Conservation (phyloP, 2,888 invertebrate genomes). For the Digitonthophagus gazella region DNA sequence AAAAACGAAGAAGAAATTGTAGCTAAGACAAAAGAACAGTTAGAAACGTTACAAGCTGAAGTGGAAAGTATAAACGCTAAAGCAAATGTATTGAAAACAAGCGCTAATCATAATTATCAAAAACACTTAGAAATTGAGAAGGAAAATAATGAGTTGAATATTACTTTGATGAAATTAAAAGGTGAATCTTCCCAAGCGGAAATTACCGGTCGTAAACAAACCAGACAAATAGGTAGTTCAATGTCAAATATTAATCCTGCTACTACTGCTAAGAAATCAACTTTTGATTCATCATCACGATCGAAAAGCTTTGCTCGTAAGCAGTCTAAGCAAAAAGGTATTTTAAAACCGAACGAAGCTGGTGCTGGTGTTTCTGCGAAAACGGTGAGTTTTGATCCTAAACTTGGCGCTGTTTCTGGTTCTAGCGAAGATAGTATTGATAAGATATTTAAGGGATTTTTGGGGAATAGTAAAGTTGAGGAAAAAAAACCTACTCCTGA, state of each 20-base stretch:
- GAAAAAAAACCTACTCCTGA: not conserved
- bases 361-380: not conserved
- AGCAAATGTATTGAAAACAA: not conserved
- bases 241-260: too few species aligned
- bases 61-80: not conserved
- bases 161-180: too few species aligned
- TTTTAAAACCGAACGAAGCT: not conserved
- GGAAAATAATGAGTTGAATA: too few species aligned
- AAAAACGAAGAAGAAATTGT: not conserved
- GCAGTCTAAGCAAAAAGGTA: not conserved
- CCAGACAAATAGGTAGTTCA: too few species aligned
- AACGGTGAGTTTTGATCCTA: not conserved
- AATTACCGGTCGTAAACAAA: too few species aligned
- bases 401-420: not conserved
- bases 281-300: too few species aligned
- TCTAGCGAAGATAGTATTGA: not conserved
- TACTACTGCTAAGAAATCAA: too few species aligned
- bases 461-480: not conserved
- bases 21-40: not conserved
- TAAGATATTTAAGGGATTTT: not conserved
- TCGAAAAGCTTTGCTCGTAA: not conserved
- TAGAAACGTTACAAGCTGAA: not conserved
- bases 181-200: too few species aligned
- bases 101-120: not conserved
- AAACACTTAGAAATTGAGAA: too few species aligned